Conservation (phyloP, 1,140 invertebrate genomes). For the Phocides pigmalion region DNA sequence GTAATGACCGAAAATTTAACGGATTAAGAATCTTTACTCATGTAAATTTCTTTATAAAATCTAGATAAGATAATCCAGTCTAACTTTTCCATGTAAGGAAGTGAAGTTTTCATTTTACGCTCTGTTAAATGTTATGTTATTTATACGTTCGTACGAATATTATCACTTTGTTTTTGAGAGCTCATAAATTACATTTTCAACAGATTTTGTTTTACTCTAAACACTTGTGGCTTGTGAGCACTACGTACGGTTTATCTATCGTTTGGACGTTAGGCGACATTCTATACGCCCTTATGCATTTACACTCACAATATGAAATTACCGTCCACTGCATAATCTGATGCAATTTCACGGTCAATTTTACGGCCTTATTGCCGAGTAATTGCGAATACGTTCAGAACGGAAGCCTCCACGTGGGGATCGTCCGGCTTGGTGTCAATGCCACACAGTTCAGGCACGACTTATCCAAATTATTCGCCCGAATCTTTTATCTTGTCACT, state of each 20-base stretch:
- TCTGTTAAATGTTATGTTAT: neutral
- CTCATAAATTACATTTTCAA: neutral
- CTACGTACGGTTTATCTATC: neutral
- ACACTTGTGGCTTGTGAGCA: no score
- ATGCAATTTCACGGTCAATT: conserved; percentile 23
- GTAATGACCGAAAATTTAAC: neutral
- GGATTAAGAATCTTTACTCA: neutral
- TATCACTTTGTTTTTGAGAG: neutral
- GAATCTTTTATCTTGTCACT: no score
- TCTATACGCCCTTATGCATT: neutral
- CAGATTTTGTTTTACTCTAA: neutral
- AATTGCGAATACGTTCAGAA: conserved; percentile 1
- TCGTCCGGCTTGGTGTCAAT: neutral
- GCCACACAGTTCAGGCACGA: neutral
- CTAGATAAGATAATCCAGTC: neutral
- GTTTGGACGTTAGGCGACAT: no score
- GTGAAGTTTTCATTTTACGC: neutral
- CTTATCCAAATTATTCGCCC: no score
- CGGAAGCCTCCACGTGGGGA: neutral
- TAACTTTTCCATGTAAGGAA: neutral
- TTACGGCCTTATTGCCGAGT: conserved; percentile 10
- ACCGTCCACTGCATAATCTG: conserved; percentile 19
- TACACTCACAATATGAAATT: conserved; percentile 7
- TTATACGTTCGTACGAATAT: neutral
- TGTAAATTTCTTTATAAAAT: neutral